A percentile compares a stretch with the other conserved stretches of the same genome.
Conservation (phyloP, 2,888 invertebrate species). For the Macrosiphum euphorbiae region DNA sequence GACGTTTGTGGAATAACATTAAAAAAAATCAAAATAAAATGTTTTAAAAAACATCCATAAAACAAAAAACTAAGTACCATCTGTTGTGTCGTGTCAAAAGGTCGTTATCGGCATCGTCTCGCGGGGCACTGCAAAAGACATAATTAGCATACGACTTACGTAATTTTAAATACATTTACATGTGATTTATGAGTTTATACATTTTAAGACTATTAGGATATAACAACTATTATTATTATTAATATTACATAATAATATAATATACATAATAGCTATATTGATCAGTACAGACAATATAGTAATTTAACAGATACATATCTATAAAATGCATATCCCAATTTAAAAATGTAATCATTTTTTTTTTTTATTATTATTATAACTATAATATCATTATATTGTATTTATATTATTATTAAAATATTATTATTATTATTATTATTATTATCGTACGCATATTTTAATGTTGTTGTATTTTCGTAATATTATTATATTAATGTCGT, state of each 20-base stretch:
- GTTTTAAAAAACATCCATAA: background rate
- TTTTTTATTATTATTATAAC: conserved; percentile 47
- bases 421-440: conserved; percentile 49
- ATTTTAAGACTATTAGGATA: conserved; percentile 56
- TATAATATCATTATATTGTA: conserved; percentile 45
- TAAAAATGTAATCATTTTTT: conserved; percentile 47
- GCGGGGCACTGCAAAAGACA: conserved; percentile 12
- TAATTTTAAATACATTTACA: conserved; percentile 55
- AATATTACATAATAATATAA: conserved; percentile 27
- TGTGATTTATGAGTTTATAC: conserved; percentile 56
- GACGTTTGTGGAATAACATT: conserved; percentile 39
- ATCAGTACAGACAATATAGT: conserved; percentile 38
- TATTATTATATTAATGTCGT: conserved; percentile 49
- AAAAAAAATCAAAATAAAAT: conserved; percentile 3
- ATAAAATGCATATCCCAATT: conserved; percentile 60
- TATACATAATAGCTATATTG: conserved; percentile 9
- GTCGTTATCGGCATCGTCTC: conserved; percentile 53
- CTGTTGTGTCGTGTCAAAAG: conserved; percentile 48
- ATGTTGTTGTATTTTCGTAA: conserved; percentile 60
- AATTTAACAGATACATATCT: conserved; percentile 57
- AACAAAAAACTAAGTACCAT: conserved; percentile 28
- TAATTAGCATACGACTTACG: conserved; percentile 46
- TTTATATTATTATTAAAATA: conserved; percentile 39
- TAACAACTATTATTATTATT: conserved; percentile 34
- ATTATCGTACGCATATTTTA: conserved; percentile 56